Base-by-base conservation (phyloP, 2,888 invertebrate species). In the Scrobipalpa costella region DNA sequence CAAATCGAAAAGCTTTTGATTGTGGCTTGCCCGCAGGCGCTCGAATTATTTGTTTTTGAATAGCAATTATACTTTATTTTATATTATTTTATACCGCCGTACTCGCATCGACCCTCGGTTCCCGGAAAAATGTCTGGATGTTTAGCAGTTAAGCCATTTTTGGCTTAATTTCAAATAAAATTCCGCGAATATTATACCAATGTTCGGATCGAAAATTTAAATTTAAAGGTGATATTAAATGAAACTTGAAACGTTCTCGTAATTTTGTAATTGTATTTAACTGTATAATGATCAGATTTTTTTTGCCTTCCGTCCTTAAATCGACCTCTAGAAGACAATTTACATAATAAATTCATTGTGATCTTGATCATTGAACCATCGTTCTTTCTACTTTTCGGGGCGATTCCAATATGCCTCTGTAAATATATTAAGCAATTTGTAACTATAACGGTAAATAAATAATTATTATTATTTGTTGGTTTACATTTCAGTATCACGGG, bases 31-130 rank as follows among this genome's bases (percentile, higher is more conserved):
- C 88, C 86, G 84, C 83, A 77, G 89, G 85, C 83, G 70, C 71
- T 73, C 72, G 82, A 85, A 85, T 86, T 90, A 90, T 91, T 91
- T 91, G 90, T 89, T 90, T 90, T 90, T 88, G 85, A 86, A 88
- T 88, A 79, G 89, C 89, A 90, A 91, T 91, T 91, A 91, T 90
- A 91, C 88, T 90, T 90, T 90, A 90, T 90, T 91, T 89, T 88
- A 90, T 83, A 78, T 55, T 55, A 55, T 55, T 55, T 55, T 55
- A 55, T 55, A 85, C 80, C 77, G 79, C 78, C 78, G 74, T 69
- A 68, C 76, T 86, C 83, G 84, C 86, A 89, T 88, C 85, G 84
- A 83, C 71, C 77, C 15, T 67, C 73, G 77, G 82, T 91, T 90
- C 90, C 83, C 78, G 83, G 90, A 91, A 91, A 79, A 79, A 68